These are phyloP conservation scores for Neoaliturus tenellus DNA, from an alignment of 2,888 invertebrate genomes.

Conservation along the genomic window DNA sequence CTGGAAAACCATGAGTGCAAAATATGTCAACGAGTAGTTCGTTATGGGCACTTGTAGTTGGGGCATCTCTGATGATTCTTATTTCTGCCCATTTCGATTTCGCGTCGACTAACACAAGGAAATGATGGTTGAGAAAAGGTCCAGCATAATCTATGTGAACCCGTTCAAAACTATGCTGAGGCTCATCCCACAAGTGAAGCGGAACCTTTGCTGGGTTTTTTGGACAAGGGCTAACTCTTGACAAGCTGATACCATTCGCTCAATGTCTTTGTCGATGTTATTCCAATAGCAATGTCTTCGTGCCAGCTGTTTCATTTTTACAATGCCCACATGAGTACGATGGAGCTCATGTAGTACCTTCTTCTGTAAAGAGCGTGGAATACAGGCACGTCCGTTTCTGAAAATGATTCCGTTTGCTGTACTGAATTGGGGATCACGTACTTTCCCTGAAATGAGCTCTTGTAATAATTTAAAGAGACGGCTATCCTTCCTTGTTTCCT, in stretches of 20 bases:
- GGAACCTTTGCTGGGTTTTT: slow-evolving; percentile 64
- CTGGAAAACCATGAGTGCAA: slow-evolving; percentile 53
- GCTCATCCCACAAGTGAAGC: slow-evolving; percentile 64
- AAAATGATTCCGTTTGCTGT: slow-evolving; percentile 53
- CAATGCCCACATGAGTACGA: slow-evolving; percentile 65
- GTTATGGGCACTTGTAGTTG: slow-evolving; percentile 54
- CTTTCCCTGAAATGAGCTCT: background rate
- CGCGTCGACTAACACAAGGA: slow-evolving; percentile 54
- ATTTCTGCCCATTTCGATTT: slow-evolving; percentile 60
- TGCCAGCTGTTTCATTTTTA: slow-evolving; percentile 66
- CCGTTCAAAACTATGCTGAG: slow-evolving; percentile 62
- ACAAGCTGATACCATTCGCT: slow-evolving; percentile 62
- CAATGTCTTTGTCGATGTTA: slow-evolving; percentile 64
- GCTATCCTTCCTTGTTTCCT: slow-evolving; percentile 56
- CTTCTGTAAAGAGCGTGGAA: slow-evolving; percentile 57
- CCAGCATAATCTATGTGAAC: slow-evolving; percentile 56
- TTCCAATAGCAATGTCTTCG: slow-evolving; percentile 66
- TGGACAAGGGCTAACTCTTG: slow-evolving; percentile 62
- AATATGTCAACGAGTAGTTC: slow-evolving; percentile 58
- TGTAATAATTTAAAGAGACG: background rate
- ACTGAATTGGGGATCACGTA: background rate
- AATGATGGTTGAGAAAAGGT: slow-evolving; percentile 34
- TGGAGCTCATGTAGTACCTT: slow-evolving; percentile 65
- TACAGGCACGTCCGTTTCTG: slow-evolving; percentile 54
- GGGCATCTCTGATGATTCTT: background rate